phyloP scores from a whole-genome alignment of 2,113 vertebrate species.

The Dunckerocampus dactyliophorus region DNA sequence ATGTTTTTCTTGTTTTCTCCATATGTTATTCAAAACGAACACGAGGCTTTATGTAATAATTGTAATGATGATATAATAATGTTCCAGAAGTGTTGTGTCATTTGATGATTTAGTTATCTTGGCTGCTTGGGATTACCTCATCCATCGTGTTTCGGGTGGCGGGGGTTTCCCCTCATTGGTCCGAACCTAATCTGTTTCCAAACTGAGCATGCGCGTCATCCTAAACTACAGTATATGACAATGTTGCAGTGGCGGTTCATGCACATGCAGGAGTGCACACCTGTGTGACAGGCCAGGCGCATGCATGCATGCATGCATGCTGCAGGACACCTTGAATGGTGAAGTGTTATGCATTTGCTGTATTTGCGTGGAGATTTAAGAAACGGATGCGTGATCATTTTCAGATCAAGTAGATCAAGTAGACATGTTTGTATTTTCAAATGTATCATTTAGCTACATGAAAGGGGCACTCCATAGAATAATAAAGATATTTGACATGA shows the following conservation, averaged over 20 bases:
- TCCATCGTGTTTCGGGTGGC: slow-evolving; percentile 22
- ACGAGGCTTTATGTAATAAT: background rate
- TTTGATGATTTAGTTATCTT: slow-evolving; percentile 54
- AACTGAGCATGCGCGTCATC: slow-evolving; percentile 66
- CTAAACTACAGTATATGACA: slow-evolving; percentile 43
- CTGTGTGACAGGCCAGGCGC: slow-evolving; percentile 45
- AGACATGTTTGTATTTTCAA: too few species aligned
- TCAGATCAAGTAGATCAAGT: too few species aligned
- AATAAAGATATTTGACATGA: too few species aligned
- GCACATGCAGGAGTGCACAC: slow-evolving; percentile 26
- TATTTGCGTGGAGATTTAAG: too few species aligned
- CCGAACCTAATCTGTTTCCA: slow-evolving; percentile 49
- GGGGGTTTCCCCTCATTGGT: slow-evolving; percentile 54
- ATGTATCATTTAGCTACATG: too few species aligned
- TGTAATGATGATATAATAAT: background rate
- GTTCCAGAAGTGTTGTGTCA: slow-evolving; percentile 16
- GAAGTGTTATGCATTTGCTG: too few species aligned
- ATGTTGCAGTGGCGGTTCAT: slow-evolving; percentile 31
- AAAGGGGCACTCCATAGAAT: too few species aligned
- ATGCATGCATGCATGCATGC: too few species aligned
- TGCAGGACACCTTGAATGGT: too few species aligned
- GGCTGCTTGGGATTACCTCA: slow-evolving; percentile 57
- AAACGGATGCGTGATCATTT: too few species aligned
- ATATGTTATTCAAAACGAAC: too few species aligned
- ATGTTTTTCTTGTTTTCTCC: too few species aligned